Evolutionary conservation across 2,113 vertebrate species (phyloP).

Genomic region (Accipiter cooperii): DNA sequence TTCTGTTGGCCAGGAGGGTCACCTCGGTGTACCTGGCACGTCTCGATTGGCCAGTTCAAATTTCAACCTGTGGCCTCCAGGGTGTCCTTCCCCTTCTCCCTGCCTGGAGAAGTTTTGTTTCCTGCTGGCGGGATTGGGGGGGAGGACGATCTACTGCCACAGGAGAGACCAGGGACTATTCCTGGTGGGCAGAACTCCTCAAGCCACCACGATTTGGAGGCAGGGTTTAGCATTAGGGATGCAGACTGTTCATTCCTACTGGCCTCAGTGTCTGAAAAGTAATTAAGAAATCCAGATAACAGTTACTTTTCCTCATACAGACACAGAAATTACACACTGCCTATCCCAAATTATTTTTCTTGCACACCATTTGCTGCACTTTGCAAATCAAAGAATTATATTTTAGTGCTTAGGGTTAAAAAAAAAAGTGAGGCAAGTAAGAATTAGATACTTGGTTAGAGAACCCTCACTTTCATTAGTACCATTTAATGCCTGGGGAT

Average conservation of each 20-base stretch:
- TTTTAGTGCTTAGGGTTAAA: neutral
- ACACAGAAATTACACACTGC: neutral
- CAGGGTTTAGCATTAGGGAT: neutral
- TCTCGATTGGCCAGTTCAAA: no score
- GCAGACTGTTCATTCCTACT: neutral
- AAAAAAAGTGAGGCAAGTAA: neutral
- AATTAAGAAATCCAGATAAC: neutral
- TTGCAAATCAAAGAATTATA: neutral
- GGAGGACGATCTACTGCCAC: no score
- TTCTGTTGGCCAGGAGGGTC: no score
- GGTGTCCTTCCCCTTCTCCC: no score
- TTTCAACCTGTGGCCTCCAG: no score
- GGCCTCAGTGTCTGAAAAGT: neutral
- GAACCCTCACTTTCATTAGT: neutral
- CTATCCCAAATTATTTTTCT: neutral
- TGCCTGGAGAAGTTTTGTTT: no score
- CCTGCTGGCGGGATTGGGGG: no score
- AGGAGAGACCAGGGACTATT: neutral
- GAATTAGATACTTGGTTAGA: neutral
- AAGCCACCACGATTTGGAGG: neutral
- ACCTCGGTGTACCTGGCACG: no score
- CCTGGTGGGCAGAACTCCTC: neutral
- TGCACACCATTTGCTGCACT: neutral
- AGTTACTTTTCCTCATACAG: neutral
- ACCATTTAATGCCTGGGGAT: neutral